phyloP scores from a whole-genome alignment of 2,797 vertebrate species.

The Vespertilio murinus region DNA sequence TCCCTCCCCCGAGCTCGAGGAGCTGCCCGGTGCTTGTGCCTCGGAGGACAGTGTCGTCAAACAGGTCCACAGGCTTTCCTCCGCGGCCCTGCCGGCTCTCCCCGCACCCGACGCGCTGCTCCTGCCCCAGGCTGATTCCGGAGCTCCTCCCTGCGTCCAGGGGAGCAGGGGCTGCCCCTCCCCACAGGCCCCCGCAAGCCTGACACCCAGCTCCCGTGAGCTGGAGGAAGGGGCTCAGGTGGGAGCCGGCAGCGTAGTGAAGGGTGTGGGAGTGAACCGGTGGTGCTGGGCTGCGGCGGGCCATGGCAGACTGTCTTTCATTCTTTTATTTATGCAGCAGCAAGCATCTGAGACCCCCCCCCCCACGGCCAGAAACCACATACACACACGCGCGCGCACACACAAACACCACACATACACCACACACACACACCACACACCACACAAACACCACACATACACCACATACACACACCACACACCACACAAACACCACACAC shows the following conservation, averaged over 20 bases:
- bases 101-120: fast-evolving
- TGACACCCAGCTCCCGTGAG: not conserved
- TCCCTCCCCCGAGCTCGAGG: not conserved
- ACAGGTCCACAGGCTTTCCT: not conserved
- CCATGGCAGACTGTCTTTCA: not conserved
- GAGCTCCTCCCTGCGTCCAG: not conserved
- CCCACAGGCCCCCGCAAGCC: not conserved
- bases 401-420: no score
- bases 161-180: not conserved
- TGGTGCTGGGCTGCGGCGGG: not conserved
- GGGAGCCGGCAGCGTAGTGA: not conserved
- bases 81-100: not conserved
- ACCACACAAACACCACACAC: no score
- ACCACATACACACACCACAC: no score
- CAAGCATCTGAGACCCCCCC: not conserved
- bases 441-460: no score
- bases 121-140: not conserved
- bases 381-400: not conserved
- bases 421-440: no score
- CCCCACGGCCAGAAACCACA: not conserved
- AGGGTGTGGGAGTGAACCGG: not conserved
- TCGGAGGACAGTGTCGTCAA: not conserved
- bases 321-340: not conserved
- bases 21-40: not conserved
- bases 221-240: not conserved